A percentile compares a stretch with the other conserved stretches of the same genome.
Evolutionary conservation across 2,113 vertebrate genomes (phyloP).

Genomic region (Oenanthe oenanthe): DNA sequence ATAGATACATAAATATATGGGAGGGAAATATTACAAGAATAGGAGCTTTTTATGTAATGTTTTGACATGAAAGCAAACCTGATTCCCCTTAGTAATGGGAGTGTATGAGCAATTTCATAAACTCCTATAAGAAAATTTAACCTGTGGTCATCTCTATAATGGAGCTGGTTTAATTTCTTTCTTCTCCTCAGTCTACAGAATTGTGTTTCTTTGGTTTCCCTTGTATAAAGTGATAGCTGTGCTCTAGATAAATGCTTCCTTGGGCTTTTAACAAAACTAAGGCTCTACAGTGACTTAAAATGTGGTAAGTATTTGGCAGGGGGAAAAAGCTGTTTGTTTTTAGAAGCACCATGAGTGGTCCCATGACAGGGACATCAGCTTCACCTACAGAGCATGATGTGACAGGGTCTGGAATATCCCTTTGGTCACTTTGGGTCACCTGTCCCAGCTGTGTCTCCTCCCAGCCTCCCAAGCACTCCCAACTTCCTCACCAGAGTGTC

Average conservation of each 20-base stretch:
- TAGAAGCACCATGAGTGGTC: accelerated
- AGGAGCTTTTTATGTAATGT: not conserved
- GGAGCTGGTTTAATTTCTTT: not conserved
- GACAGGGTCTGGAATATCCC: accelerated
- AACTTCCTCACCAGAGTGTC: accelerated
- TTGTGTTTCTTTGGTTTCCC: not conserved
- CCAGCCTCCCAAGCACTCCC: accelerated
- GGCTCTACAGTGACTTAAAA: not conserved
- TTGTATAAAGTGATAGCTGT: not conserved
- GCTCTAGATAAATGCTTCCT: not conserved
- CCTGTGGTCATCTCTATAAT: not conserved
- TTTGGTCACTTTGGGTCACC: not conserved
- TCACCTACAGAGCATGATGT: not conserved
- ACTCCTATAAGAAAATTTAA: not conserved
- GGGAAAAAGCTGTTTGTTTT: not conserved
- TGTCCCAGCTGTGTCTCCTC: not conserved
- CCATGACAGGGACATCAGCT: not conserved
- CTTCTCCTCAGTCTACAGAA: not conserved
- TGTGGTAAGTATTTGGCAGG: not conserved
- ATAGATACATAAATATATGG: not conserved
- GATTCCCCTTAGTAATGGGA: not conserved
- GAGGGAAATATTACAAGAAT: not conserved
- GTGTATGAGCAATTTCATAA: not conserved
- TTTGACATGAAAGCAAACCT: not conserved
- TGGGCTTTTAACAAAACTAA: not conserved